Evolutionary conservation across 2,797 vertebrate species (phyloP), one percentile per base, ranked within the genome.

Genomic region (Liparis tanakae): DNA sequence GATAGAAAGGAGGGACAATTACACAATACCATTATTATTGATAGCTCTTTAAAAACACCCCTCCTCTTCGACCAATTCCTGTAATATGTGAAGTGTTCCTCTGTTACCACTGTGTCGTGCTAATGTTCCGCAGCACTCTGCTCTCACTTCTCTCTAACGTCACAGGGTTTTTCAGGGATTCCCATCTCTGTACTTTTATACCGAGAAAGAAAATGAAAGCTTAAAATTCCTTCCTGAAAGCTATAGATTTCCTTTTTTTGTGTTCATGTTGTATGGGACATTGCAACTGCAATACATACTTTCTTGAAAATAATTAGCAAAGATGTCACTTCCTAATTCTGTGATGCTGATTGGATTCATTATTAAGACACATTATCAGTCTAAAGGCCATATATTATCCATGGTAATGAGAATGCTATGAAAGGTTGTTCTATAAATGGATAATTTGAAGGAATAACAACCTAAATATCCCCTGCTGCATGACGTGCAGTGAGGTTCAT

Each of bases 101-200:
- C 10, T 61, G 18, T 70, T 60, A 59, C 78, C 18, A 69, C 66
- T 30, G 36, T 12, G 58, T 61, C 12, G 67, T 74, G 67, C 63
- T 72, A 30, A 62, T 67, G 55, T 17, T 41, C 51, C 64, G 57
- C 12, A 44, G 25, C 33, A 7, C 12, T 39, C 34, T 1, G 9
- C 12, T 51, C 37, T 67, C 60, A 58, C 50, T 65, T 74, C 60
- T 53, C 2, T 53, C 2, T 54, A 15, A 48, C 0, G 5, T 43
- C 33, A 18, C 1, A 4, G n/a, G 67, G 22, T 4, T 41, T 64
- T 76, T 54, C 14, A 55, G 58, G 75, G n/a, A 6, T 81, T 85
- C 15, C 66, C 71, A 67, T 50, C 17, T 43, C n/a, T 56, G 6
- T 55, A 5, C 2, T 41, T 72, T 39, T 1, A 54, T 13, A 14